Conservation (phyloP, 2,888 invertebrate genomes). For the Deladenus siricidicola region DNA sequence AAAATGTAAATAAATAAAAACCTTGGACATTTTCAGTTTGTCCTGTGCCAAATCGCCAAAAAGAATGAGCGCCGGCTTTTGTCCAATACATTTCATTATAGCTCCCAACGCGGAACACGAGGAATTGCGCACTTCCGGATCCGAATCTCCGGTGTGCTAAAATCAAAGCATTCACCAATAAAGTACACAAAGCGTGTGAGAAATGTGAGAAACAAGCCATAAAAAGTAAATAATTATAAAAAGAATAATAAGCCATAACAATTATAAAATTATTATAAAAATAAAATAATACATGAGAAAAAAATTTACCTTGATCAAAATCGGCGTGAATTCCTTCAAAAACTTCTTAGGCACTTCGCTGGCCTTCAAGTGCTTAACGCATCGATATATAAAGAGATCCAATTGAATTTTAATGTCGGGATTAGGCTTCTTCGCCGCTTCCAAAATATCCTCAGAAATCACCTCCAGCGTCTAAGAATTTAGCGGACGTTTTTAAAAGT, state of each 20-base stretch:
- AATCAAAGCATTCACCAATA: slow-evolving; percentile 12
- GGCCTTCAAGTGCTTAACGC: slow-evolving; percentile 22
- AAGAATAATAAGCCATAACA: no score
- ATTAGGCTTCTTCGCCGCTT: slow-evolving; percentile 65
- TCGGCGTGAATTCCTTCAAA: slow-evolving; percentile 54
- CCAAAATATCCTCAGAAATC: slow-evolving; percentile 69
- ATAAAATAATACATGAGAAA: not conserved
- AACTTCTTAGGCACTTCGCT: slow-evolving; percentile 57
- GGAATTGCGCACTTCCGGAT: slow-evolving; percentile 66
- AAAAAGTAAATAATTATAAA: not conserved
- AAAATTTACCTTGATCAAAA: slow-evolving; percentile 36
- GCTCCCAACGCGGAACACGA: slow-evolving; percentile 88
- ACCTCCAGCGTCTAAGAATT: slow-evolving; percentile 52
- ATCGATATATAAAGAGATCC: slow-evolving; percentile 40
- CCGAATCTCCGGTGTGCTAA: slow-evolving; percentile 58
- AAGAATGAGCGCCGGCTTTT: slow-evolving; percentile 60
- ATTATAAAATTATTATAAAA: not conserved
- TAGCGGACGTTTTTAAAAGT: no score
- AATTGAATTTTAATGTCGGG: slow-evolving; percentile 57
- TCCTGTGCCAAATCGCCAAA: slow-evolving; percentile 30
- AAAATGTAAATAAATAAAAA: slow-evolving; percentile 53
- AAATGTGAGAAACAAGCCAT: not conserved
- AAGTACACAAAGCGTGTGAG: not conserved
- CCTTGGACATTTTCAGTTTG: slow-evolving; percentile 31
- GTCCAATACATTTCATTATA: slow-evolving; percentile 82